These are phyloP conservation scores for Temnothorax ravouxi DNA, from an alignment of 2,888 invertebrate genomes.

Conservation along the genomic window DNA sequence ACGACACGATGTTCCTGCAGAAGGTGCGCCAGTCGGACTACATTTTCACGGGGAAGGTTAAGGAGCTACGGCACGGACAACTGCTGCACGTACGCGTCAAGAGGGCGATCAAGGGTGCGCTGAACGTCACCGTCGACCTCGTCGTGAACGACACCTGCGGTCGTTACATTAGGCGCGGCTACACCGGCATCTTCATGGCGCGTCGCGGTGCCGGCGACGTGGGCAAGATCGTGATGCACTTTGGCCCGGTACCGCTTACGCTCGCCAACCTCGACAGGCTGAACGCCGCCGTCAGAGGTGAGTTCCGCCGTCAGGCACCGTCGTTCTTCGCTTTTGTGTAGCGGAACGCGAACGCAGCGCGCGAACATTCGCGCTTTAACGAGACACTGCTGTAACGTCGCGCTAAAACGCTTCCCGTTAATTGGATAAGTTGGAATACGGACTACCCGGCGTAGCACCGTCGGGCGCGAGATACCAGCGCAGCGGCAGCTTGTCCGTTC, in stretches of 20 bases:
- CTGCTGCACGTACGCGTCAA: constrained; percentile 82
- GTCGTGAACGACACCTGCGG: constrained; percentile 82
- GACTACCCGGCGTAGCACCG: neutral
- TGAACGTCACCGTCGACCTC: constrained; percentile 80
- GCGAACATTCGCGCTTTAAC: constrained; percentile 28
- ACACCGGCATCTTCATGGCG: constrained; percentile 85
- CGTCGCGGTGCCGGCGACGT: constrained; percentile 64
- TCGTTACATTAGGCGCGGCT: constrained; percentile 81
- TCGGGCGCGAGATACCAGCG: neutral
- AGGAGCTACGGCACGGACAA: constrained; percentile 76
- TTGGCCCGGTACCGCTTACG: constrained; percentile 85
- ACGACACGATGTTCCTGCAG: constrained; percentile 80
- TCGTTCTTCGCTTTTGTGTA: constrained; percentile 21
- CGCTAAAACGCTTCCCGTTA: constrained; percentile 40
- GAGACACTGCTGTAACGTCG: constrained; percentile 26
- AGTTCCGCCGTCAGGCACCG: constrained; percentile 47
- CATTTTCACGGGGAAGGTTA: constrained; percentile 85
- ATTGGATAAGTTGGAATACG: constrained; percentile 58
- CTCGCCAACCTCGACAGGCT: constrained; percentile 85
- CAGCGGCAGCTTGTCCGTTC: constrained; percentile 24
- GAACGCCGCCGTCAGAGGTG: constrained; percentile 85
- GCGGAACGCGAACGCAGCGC: constrained; percentile 1
- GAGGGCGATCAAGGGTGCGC: constrained; percentile 82
- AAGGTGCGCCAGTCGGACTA: constrained; percentile 82
- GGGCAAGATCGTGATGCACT: constrained; percentile 82